phyloP scores from a whole-genome alignment of 53 echinoderm and acorn worm genomes.

The Crossaster papposus region DNA sequence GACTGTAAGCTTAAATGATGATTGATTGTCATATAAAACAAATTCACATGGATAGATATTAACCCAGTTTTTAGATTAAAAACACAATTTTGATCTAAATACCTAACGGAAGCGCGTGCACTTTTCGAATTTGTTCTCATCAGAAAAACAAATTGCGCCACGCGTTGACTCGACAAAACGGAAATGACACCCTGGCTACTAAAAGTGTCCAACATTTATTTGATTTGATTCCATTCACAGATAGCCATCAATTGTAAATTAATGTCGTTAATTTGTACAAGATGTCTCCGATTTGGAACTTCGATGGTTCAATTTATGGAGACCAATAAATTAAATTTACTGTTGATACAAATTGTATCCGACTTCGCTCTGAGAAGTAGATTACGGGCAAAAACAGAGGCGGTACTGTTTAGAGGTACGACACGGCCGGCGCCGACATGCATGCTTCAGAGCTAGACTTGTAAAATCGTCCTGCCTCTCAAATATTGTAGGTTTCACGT shows the following conservation, averaged over 20 bases:
- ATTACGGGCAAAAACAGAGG: background rate
- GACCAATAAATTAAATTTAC: conserved; percentile 1
- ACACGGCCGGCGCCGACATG: background rate
- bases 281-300: conserved; percentile 7
- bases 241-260: background rate
- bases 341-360: background rate
- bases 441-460: background rate
- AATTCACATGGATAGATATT: too few species aligned
- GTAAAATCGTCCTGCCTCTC: background rate
- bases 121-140: too few species aligned
- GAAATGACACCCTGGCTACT: background rate
- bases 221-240: background rate
- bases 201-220: background rate
- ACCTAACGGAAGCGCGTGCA: too few species aligned
- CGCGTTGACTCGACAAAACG: background rate
- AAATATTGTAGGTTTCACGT: background rate
- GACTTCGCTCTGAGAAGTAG: background rate
- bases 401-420: background rate
- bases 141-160: background rate
- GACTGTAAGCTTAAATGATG: background rate
- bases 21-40: too few species aligned
- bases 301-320: conserved; percentile 4
- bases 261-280: conserved; percentile 10
- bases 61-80: too few species aligned
- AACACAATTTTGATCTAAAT: too few species aligned